A percentile compares a stretch with the other conserved stretches of the same genome.
phyloP scores from a whole-genome alignment of 2,888 invertebrate genomes.

The Eupelmus urozonus region DNA sequence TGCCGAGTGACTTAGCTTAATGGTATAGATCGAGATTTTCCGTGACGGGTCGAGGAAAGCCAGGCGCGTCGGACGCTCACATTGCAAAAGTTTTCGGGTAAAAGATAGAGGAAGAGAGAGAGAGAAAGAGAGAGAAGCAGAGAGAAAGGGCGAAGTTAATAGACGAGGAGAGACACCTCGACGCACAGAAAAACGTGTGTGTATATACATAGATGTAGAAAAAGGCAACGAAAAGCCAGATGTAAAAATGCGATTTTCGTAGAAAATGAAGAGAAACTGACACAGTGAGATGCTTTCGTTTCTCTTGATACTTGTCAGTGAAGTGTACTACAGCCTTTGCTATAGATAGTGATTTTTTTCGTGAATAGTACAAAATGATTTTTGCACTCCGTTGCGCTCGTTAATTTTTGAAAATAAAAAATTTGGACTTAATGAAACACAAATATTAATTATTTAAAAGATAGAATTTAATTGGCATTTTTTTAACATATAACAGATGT shows the following conservation, averaged over 20 bases:
- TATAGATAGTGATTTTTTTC: background rate
- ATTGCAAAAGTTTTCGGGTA: background rate
- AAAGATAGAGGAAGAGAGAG: too few species aligned
- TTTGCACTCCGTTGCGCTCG: background rate
- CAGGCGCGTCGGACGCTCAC: too few species aligned
- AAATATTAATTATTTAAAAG: too few species aligned
- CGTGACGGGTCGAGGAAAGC: conserved; percentile 1
- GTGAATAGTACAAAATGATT: conserved; percentile 12
- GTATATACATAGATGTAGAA: too few species aligned
- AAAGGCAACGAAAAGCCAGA: too few species aligned
- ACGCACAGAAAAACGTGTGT: background rate
- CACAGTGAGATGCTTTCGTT: background rate
- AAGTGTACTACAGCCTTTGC: background rate
- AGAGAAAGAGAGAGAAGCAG: background rate
- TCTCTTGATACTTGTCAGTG: background rate
- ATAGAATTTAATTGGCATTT: too few species aligned
- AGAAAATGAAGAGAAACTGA: conserved; percentile 23
- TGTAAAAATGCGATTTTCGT: conserved; percentile 41
- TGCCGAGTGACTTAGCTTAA: conserved; percentile 44
- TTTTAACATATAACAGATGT: too few species aligned
- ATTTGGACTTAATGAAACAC: background rate
- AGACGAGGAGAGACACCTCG: conserved; percentile 37
- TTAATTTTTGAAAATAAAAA: background rate
- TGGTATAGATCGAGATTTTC: conserved; percentile 28
- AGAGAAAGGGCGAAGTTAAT: conserved; percentile 26